phyloP scores from a whole-genome alignment of 2,797 vertebrate genomes.

The Labroides dimidiatus region DNA sequence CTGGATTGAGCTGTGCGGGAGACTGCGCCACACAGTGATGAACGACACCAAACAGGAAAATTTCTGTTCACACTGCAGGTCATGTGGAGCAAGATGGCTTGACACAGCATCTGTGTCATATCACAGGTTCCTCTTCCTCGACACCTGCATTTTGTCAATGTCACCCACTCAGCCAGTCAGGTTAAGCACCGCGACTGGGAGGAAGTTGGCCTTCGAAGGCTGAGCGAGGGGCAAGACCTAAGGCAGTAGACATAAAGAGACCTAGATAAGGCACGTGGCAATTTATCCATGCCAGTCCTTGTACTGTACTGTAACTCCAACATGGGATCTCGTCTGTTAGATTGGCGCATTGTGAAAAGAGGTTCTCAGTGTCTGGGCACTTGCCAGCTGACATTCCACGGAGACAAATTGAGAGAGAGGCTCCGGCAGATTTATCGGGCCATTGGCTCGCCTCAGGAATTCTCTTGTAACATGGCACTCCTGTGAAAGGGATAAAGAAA shows the following conservation, averaged over 20 bases:
- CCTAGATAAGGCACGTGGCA: constrained; percentile 81
- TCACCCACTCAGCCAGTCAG: constrained; percentile 70
- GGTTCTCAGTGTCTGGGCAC: constrained; percentile 81
- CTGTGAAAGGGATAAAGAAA: constrained; percentile 86
- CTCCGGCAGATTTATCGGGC: constrained; percentile 85
- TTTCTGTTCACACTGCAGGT: constrained; percentile 77
- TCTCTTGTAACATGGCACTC: constrained; percentile 86
- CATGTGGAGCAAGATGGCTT: constrained; percentile 65
- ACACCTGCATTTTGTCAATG: constrained; percentile 83
- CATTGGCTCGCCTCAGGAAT: constrained; percentile 86
- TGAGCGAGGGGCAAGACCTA: constrained; percentile 61
- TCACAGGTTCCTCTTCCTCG: constrained; percentile 71
- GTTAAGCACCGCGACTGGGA: constrained; percentile 76
- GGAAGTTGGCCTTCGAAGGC: constrained; percentile 74
- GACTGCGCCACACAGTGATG: constrained; percentile 72
- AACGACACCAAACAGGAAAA: constrained; percentile 75
- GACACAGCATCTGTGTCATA: constrained; percentile 78
- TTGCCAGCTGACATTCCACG: constrained; percentile 87
- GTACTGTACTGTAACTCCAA: constrained; percentile 72
- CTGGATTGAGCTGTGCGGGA: constrained; percentile 81
- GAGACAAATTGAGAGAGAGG: constrained; percentile 85
- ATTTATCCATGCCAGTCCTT: constrained; percentile 79
- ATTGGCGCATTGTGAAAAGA: constrained; percentile 83
- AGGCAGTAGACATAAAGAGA: constrained; percentile 76
- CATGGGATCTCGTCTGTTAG: constrained; percentile 80